Percentiles rank a stretch among this genome's conserved stretches.
Evolutionary conservation across 2,888 invertebrate genomes (phyloP).

Genomic region (Athetis lepigone): DNA sequence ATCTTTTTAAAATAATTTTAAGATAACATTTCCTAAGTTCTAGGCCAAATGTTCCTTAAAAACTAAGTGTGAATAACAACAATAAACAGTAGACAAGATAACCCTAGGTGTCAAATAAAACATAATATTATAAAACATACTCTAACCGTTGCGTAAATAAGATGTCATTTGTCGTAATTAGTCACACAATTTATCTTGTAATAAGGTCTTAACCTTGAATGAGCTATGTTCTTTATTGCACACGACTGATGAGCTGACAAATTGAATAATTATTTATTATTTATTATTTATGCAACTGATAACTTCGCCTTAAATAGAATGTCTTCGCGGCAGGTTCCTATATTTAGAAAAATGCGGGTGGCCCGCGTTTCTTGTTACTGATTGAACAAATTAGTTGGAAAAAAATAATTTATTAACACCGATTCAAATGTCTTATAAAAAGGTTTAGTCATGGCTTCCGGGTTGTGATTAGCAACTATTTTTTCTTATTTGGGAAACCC

Average conservation of each 20-base stretch:
- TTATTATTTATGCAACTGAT: constrained; percentile 58
- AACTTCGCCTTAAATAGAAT: constrained; percentile 53
- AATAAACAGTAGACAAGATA: constrained; percentile 45
- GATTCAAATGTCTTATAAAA: background rate
- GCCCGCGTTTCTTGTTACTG: constrained; percentile 34
- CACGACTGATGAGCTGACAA: constrained; percentile 44
- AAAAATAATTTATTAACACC: background rate
- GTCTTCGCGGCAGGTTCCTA: constrained; percentile 43
- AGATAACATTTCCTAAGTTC: constrained; percentile 21
- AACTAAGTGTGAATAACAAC: constrained; percentile 28
- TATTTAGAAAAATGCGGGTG: constrained; percentile 57
- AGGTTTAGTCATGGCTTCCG: too few species aligned
- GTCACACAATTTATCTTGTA: constrained; percentile 72
- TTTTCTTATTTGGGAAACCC: too few species aligned
- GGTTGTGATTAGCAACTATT: too few species aligned
- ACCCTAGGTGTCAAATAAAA: constrained; percentile 51
- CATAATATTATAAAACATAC: constrained; percentile 54
- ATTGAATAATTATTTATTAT: constrained; percentile 64
- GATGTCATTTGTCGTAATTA: constrained; percentile 78
- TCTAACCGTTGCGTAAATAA: constrained; percentile 62
- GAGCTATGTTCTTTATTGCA: constrained; percentile 63
- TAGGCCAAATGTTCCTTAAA: constrained; percentile 41
- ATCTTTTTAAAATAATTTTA: background rate
- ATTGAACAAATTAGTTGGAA: constrained; percentile 11
- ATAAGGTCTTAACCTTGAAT: constrained; percentile 73